Conservation (phyloP, 2,888 invertebrate genomes). For the Theristus sp. region DNA sequence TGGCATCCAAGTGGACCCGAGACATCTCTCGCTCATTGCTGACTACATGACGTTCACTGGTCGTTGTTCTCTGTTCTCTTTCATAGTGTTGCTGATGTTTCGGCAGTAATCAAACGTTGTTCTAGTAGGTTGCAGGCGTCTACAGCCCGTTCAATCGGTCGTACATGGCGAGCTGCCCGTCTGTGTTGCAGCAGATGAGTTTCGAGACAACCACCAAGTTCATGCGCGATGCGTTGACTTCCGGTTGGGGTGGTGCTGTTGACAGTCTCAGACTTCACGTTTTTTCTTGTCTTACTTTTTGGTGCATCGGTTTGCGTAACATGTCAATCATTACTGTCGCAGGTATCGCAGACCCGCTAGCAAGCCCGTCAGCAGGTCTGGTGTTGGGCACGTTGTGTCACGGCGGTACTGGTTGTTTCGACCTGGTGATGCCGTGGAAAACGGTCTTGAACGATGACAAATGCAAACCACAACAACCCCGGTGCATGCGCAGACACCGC, state of each 20-base stretch:
- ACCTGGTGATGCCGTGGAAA: not conserved
- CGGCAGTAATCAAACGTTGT: not conserved
- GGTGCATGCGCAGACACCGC: too few relatives aligned
- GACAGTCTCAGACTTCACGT: too few relatives aligned
- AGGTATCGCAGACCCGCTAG: constrained; percentile 53
- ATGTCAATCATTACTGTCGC: constrained; percentile 24
- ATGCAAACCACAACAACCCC: too few relatives aligned
- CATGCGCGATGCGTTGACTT: constrained; percentile 53
- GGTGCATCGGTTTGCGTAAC: not conserved
- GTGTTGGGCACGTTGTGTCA: constrained; percentile 46
- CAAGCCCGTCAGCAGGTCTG: constrained; percentile 65
- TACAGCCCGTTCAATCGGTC: not conserved
- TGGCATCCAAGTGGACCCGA: constrained; percentile 78
- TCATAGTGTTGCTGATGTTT: not conserved
- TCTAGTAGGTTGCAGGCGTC: not conserved
- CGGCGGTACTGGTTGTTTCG: not conserved
- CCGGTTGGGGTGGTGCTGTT: constrained; percentile 34
- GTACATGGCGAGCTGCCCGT: constrained; percentile 61
- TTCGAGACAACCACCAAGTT: constrained; percentile 82
- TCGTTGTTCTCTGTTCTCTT: not conserved
- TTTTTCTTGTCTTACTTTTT: too few relatives aligned
- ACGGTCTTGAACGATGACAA: too few relatives aligned
- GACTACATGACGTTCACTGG: constrained; percentile 97
- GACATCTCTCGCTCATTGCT: constrained; percentile 75
- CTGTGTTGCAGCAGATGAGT: constrained; percentile 90